Percentiles rank a stretch among this genome's conserved stretches.
These are phyloP conservation scores for Neodiprion fabricii DNA, from an alignment of 1,140 invertebrate genomes.

Conservation along the genomic window DNA sequence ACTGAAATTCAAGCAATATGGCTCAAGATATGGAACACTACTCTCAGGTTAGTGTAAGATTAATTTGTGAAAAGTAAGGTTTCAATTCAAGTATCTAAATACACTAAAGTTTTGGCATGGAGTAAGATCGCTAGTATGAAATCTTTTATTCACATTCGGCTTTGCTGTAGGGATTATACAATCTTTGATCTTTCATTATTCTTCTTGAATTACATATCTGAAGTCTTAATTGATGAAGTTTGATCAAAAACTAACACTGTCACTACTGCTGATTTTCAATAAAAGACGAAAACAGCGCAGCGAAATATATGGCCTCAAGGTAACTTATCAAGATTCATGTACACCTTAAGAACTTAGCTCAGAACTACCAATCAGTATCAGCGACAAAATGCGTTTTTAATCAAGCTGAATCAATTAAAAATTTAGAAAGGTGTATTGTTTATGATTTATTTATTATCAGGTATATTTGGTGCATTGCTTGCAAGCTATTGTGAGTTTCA, in stretches of 20 bases:
- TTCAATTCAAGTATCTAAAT: neutral
- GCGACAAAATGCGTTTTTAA: too few species aligned
- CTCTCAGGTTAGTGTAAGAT: conserved; percentile 48
- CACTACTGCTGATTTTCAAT: too few species aligned
- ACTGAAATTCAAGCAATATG: conserved; percentile 42
- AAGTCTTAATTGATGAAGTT: neutral
- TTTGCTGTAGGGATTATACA: neutral
- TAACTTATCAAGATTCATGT: too few species aligned
- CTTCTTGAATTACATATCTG: neutral
- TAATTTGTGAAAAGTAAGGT: conserved; percentile 42
- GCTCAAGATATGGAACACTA: conserved; percentile 55
- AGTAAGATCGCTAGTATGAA: neutral
- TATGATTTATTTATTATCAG: too few species aligned
- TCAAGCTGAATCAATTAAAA: too few species aligned
- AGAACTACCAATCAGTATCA: too few species aligned
- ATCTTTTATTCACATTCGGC: neutral
- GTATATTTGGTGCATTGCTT: too few species aligned
- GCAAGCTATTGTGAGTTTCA: neutral
- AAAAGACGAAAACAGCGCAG: too few species aligned
- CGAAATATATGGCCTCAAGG: too few species aligned
- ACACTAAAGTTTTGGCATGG: neutral
- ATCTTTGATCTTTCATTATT: neutral
- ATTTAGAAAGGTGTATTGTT: too few species aligned
- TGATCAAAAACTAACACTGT: too few species aligned
- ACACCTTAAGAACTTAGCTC: too few species aligned